Evolutionary conservation across 1,140 invertebrate species (phyloP).

Genomic region (Rhagoletis pomonella): DNA sequence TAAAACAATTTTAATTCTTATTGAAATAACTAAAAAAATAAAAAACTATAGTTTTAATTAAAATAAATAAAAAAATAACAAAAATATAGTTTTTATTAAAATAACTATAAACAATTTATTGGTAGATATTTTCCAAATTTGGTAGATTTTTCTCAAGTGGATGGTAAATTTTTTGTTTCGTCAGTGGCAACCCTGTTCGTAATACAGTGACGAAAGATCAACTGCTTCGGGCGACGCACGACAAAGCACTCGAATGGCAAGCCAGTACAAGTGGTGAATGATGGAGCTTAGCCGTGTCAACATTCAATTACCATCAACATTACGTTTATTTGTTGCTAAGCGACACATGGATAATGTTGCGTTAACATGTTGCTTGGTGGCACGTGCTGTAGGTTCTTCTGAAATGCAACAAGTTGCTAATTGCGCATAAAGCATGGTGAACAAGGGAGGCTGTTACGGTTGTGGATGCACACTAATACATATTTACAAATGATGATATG

Average conservation of each 20-base stretch:
- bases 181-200: background rate
- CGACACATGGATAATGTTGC: background rate
- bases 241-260: background rate
- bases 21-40: too few species aligned
- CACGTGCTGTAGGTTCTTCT: background rate
- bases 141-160: too few species aligned
- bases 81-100: too few species aligned
- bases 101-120: too few species aligned
- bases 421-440: background rate
- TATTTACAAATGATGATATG: too few species aligned
- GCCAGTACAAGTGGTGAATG: conserved; percentile 15
- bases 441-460: background rate
- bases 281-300: background rate
- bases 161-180: too few species aligned
- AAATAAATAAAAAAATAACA: too few species aligned
- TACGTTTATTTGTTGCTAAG: background rate
- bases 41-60: too few species aligned
- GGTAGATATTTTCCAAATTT: too few species aligned
- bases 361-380: conserved; percentile 33
- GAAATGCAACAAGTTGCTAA: conserved; percentile 28
- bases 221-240: conserved; percentile 37
- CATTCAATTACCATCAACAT: background rate
- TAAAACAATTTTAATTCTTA: too few species aligned
- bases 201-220: background rate
- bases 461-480: background rate